Base-by-base conservation (phyloP, 2,888 invertebrate genomes). In the Hydropsyche betteni region DNA sequence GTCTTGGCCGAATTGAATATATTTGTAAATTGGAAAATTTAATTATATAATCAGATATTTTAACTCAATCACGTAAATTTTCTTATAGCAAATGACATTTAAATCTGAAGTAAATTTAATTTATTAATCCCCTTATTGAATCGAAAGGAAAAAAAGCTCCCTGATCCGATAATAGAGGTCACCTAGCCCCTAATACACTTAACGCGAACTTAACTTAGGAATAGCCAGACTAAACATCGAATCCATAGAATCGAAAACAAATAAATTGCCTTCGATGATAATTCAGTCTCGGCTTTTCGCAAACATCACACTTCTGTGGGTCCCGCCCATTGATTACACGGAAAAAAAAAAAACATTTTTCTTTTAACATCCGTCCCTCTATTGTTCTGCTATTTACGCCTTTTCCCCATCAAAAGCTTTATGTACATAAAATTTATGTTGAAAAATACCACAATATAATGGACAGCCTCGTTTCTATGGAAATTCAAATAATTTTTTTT, bases 271-370 rank as follows among this genome's bases (percentile, higher is more conserved):
- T 24, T 24, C 24, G 14, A 16, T 14, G 58, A 58, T 24, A 58
- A 58, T 58, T 58, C 44, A 44, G 44, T 8, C 10, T 14, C 58
- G 58, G 16, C 58, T 58, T 24, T 58, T 16, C 58, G 44, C 6
- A 44, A 44, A 44, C 44, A 44, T 24, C 53, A n/a, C 12, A 53
- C 16, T 51, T 51, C 24, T 24, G 24, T 12, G 3, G 10, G 51
- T 12, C 51, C 8, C 10, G 14, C 53, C 53, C 53, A 24, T 14
- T 58, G 58, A 24, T 58, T 58, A 58, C 14, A 16, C n/a, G 4
- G 16, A 58, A 58, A 58, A 58, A 14, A n/a, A 58, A 58, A 58
- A 58, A 58, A 14, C 58, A 16, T 16, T 58, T 58, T 58, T 24
- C 24, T 58, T 58, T 58, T 58, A 14, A 58, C 14, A 12, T 53